Evolutionary conservation across 2,888 invertebrate species (phyloP).

Genomic region (Spisula subtruncata): DNA sequence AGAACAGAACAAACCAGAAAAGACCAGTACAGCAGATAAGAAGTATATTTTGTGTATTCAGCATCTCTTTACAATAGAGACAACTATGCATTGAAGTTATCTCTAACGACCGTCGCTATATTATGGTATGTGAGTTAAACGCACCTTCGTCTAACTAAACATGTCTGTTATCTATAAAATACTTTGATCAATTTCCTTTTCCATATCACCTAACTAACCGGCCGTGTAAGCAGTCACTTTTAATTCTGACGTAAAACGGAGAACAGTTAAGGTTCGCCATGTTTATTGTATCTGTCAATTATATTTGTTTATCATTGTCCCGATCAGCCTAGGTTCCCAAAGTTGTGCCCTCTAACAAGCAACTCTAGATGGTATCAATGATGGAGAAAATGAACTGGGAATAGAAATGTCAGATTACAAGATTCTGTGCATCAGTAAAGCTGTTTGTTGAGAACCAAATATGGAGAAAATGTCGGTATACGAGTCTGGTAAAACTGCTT

Average conservation of each 20-base stretch:
- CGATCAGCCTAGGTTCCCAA: constrained; percentile 19
- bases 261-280: neutral
- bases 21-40: no score
- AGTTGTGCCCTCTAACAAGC: constrained; percentile 20
- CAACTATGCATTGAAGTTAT: no score
- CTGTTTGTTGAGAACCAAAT: neutral
- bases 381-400: constrained; percentile 51
- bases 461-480: constrained; percentile 7
- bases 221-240: neutral
- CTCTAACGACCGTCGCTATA: no score
- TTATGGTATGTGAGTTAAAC: no score
- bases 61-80: no score
- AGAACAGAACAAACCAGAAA: no score
- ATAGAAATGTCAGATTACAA: constrained; percentile 40
- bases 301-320: constrained; percentile 19
- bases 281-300: constrained; percentile 43
- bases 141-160: neutral
- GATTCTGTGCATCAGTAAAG: constrained; percentile 9
- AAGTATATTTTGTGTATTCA: no score
- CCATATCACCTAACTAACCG: neutral
- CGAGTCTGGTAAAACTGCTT: constrained; percentile 21
- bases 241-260: neutral
- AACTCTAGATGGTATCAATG: constrained; percentile 36
- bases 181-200: neutral
- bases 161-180: neutral